Conservation (phyloP, 2,888 invertebrate genomes). For the Chrysotoxum bicinctum region DNA sequence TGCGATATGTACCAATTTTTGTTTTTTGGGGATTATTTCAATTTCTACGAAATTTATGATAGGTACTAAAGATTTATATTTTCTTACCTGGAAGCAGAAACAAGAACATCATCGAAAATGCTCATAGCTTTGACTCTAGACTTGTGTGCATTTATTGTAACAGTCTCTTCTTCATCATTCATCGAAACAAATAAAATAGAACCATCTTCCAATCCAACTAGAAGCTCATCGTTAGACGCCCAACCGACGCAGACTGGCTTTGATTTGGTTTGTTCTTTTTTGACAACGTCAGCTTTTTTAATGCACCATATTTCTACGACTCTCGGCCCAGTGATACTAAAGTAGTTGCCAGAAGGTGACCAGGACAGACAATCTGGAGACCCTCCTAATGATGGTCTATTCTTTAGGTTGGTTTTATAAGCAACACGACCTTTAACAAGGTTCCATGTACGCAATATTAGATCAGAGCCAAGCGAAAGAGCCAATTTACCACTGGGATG, state of each 20-base stretch:
- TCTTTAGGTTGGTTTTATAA: slow-evolving; percentile 92
- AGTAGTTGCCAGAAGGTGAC: slow-evolving; percentile 90
- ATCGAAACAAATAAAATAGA: slow-evolving; percentile 85
- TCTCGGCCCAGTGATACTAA: slow-evolving; percentile 88
- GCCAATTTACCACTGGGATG: slow-evolving; percentile 96
- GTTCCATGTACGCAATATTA: slow-evolving; percentile 95
- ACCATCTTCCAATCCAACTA: slow-evolving; percentile 90
- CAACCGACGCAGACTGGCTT: slow-evolving; percentile 89
- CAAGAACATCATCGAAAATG: slow-evolving; percentile 84
- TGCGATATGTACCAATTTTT: no score
- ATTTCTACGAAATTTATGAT: no score
- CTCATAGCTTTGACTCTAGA: slow-evolving; percentile 87
- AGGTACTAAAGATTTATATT: neutral
- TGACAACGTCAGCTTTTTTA: slow-evolving; percentile 88
- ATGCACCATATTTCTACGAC: slow-evolving; percentile 91
- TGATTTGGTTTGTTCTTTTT: slow-evolving; percentile 86
- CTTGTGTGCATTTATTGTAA: slow-evolving; percentile 83
- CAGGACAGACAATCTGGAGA: slow-evolving; percentile 84
- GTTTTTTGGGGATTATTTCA: no score
- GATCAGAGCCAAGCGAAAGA: slow-evolving; percentile 92
- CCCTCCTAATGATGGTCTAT: slow-evolving; percentile 83
- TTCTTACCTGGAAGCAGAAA: slow-evolving; percentile 86
- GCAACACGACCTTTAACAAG: slow-evolving; percentile 94
- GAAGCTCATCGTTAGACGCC: slow-evolving; percentile 85
- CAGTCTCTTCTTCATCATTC: slow-evolving; percentile 82